Evolutionary conservation across 2,113 vertebrate genomes (phyloP).

Genomic region (Ivindomyrus marchei): DNA sequence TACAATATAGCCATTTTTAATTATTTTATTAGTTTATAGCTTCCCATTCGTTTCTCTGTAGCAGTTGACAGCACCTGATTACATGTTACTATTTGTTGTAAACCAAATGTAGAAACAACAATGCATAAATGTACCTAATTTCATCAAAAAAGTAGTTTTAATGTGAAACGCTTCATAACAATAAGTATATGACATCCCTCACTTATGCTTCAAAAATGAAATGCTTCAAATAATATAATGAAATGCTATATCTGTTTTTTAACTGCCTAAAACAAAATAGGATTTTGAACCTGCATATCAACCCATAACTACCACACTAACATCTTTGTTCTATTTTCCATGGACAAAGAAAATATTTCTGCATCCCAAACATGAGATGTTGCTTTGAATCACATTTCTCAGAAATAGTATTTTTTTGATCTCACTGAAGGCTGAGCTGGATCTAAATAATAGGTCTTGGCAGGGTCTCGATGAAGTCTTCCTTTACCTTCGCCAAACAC

Average conservation of each 20-base stretch:
- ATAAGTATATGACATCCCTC: neutral
- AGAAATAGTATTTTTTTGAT: neutral
- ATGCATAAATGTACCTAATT: neutral
- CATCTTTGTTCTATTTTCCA: neutral
- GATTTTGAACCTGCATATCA: neutral
- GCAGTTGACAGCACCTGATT: neutral
- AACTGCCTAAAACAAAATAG: neutral
- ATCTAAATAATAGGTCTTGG: neutral
- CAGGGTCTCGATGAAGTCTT: neutral
- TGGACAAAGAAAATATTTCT: neutral
- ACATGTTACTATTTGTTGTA: neutral
- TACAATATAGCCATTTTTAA: neutral
- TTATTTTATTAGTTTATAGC: neutral
- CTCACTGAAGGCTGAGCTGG: neutral
- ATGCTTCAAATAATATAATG: neutral
- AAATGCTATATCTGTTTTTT: neutral
- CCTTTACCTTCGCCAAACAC: neutral
- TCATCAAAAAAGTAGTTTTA: neutral
- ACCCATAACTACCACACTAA: neutral
- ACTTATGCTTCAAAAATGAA: neutral
- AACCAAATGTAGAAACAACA: neutral
- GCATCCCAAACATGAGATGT: neutral
- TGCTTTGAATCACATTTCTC: neutral
- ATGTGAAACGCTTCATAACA: neutral
- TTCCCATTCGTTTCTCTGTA: neutral